Evolutionary conservation across 2,113 vertebrate genomes (phyloP).

Genomic region (Dendrocopos noguchii): DNA sequence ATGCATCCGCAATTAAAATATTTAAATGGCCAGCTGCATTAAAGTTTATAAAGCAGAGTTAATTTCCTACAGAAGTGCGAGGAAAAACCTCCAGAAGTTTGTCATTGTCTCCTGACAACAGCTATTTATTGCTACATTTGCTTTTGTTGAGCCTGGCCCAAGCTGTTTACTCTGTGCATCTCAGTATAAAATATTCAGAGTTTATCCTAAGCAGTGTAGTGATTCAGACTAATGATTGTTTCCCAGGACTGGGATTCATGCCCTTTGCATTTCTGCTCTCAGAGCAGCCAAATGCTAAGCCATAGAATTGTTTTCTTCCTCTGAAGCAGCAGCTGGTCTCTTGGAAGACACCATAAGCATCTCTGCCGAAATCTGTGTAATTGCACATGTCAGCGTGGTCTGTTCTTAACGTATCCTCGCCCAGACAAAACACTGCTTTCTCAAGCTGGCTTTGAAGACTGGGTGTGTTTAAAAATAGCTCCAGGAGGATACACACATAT

Average conservation of each 20-base stretch:
- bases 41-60: not conserved
- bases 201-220: not conserved
- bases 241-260: conserved; percentile 44
- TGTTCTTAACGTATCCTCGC: conserved; percentile 35
- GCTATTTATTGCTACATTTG: not conserved
- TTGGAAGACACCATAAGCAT: conserved; percentile 69
- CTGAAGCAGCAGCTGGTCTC: conserved; percentile 65
- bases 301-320: conserved; percentile 54
- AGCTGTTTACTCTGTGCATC: not conserved
- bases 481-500: conserved; percentile 56
- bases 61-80: not conserved
- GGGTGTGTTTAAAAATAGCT: conserved; percentile 57
- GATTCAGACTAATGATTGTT: conserved; percentile 14
- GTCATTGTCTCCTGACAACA: not conserved
- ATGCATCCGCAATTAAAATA: not conserved
- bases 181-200: conserved; percentile 38
- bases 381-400: conserved; percentile 60
- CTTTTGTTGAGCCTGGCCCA: not conserved
- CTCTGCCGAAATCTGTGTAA: conserved; percentile 58
- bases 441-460: conserved; percentile 61
- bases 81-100: not conserved
- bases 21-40: not conserved
- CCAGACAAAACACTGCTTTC: conserved; percentile 63
- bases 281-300: conserved; percentile 47
- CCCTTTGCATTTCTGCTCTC: conserved; percentile 57